phyloP scores from a whole-genome alignment of 2,797 vertebrate genomes.

The Takifugu rubripes region DNA sequence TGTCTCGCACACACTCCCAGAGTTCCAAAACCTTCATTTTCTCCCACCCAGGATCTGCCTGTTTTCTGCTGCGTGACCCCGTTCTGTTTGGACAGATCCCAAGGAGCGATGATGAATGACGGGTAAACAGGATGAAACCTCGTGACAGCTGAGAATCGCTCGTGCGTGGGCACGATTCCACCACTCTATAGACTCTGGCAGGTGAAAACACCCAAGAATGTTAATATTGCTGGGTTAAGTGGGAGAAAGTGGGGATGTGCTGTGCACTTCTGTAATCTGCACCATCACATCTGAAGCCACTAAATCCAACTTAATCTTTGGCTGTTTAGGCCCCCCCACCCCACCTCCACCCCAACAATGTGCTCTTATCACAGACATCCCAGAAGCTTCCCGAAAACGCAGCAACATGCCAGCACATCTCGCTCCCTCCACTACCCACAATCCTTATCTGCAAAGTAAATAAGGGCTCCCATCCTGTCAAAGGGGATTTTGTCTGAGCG shows the following conservation, averaged over 20 bases:
- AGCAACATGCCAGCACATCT: slow-evolving; percentile 53
- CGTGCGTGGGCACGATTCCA: too few species aligned
- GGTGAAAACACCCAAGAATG: too few species aligned
- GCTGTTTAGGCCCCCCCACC: slow-evolving; percentile 18
- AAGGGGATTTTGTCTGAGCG: slow-evolving; percentile 45
- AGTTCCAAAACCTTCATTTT: too few species aligned
- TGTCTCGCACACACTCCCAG: too few species aligned
- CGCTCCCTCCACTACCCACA: slow-evolving; percentile 46
- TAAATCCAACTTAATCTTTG: slow-evolving; percentile 8
- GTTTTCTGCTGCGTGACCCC: too few species aligned
- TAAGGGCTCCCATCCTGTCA: slow-evolving; percentile 61
- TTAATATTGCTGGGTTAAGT: background rate
- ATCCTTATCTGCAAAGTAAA: slow-evolving; percentile 68
- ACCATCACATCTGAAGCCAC: background rate
- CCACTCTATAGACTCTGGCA: too few species aligned
- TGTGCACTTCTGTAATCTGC: background rate
- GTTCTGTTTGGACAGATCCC: too few species aligned
- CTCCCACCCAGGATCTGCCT: too few species aligned
- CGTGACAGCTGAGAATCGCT: too few species aligned
- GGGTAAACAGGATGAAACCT: too few species aligned
- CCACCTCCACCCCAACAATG: slow-evolving; percentile 14
- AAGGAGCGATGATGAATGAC: too few species aligned
- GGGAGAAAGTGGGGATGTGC: background rate
- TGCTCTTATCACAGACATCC: slow-evolving; percentile 62
- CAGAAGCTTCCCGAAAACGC: slow-evolving; percentile 62